Percentiles rank a stretch among this genome's conserved stretches.
Conservation (phyloP, 2,797 vertebrate species). For the Channa striata region DNA sequence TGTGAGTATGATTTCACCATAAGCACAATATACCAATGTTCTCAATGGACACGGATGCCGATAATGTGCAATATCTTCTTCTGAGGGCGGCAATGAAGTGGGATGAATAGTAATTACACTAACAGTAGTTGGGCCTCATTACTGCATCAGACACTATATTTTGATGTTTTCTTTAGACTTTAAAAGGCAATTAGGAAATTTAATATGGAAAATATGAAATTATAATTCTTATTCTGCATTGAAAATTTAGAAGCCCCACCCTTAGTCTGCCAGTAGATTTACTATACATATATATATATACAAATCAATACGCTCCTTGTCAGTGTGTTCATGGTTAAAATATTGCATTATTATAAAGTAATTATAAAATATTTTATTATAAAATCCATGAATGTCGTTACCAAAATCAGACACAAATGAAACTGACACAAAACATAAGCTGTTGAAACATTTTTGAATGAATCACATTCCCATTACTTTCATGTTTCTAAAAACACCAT, state of each 20-base stretch:
- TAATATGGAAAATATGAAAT: not conserved
- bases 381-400: slow-evolving; percentile 47
- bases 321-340: not conserved
- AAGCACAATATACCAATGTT: too few relatives aligned
- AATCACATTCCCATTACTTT: slow-evolving; percentile 14
- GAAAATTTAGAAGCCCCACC: not conserved
- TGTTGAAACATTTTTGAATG: slow-evolving; percentile 33
- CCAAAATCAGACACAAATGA: slow-evolving; percentile 28
- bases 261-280: not conserved
- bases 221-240: too few relatives aligned
- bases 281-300: not conserved
- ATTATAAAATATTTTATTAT: slow-evolving; percentile 63
- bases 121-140: not conserved
- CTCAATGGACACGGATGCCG: too few relatives aligned
- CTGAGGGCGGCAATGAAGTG: too few relatives aligned
- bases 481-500: not conserved
- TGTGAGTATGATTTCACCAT: too few relatives aligned
- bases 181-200: slow-evolving; percentile 5
- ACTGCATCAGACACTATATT: not conserved
- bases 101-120: slow-evolving; percentile 9
- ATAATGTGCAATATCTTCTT: too few relatives aligned
- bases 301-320: not conserved
- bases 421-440: slow-evolving; percentile 22
- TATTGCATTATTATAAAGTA: not conserved
- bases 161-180: not conserved